Conservation (phyloP, 2,888 invertebrate species). For the Drosophila mettleri region DNA sequence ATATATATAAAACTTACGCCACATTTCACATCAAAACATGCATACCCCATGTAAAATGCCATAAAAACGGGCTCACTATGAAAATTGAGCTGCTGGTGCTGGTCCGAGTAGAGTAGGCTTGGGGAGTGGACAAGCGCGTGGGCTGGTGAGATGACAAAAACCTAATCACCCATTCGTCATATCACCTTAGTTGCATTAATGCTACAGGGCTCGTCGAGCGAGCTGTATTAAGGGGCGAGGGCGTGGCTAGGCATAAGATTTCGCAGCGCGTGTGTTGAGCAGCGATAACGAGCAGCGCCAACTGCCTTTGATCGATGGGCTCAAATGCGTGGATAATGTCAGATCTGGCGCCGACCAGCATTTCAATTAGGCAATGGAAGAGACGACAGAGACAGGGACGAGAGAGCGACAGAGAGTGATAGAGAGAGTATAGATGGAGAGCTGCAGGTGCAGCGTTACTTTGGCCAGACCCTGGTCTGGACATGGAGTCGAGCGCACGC, state of each 20-base stretch:
- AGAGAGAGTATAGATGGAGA: not conserved
- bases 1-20: not conserved
- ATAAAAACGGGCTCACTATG: conserved; percentile 24
- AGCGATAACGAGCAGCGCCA: conserved; percentile 55
- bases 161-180: conserved; percentile 81
- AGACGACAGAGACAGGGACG: not conserved
- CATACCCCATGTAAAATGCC: not conserved
- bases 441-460: conserved; percentile 16
- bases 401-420: not conserved
- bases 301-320: conserved; percentile 68
- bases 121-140: not conserved
- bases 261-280: conserved; percentile 17
- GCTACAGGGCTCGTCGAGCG: conserved; percentile 19
- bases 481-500: conserved; percentile 14
- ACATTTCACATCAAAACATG: not conserved
- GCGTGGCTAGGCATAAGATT: conserved; percentile 27
- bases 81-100: conserved; percentile 39
- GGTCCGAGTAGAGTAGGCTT: not conserved
- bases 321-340: conserved; percentile 68
- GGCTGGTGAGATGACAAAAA: conserved; percentile 51
- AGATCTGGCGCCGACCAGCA: conserved; percentile 59
- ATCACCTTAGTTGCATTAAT: conserved; percentile 79
- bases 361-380: conserved; percentile 58
- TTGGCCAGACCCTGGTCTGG: conserved; percentile 3
- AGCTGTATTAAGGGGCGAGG: not conserved